Base-by-base conservation (phyloP, 2,797 vertebrate species). In the Alauda arvensis region DNA sequence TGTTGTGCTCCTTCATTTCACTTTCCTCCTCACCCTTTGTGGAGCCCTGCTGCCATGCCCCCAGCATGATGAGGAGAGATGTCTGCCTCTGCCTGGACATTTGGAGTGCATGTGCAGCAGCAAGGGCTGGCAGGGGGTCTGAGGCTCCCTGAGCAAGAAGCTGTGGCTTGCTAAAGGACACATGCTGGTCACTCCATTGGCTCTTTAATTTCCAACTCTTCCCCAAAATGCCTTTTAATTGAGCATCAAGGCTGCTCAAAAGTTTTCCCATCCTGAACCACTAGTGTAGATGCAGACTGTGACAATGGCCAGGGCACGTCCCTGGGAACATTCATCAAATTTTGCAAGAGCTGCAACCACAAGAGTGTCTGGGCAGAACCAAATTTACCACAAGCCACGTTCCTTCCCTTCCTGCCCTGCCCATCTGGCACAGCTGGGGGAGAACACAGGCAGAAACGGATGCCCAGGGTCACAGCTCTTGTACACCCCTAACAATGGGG, bases 401-500 rank as follows among this genome's bases (percentile, higher is more conserved):
- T 77, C 51, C 37, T 60, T 79, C 78, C 34, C 66, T 62, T 77
- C 43, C 43, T 80, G 78, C 48, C 45, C 51, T 79, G 62, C 53
- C 40, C 4, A 2, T 17, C 18, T 43, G 59, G 62, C 43, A 68
- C 34, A 57, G 29, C 25, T 0, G 0, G 5, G 10, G 39, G 85
- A 83, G 70, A 78, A 40, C 45, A 70, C 40, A 70, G 57, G 57
- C 67, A 85, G 68, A 46, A 63, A 23, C 0, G 2, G 70, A 43
- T 51, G 67, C 34, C 28, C 0, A 0, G 31, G 21, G 42, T 74
- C 1, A 0, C n/a, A 80, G 59, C 39, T 28, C 25, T 48, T 31
- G 17, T 28, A 42, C 37, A 46, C 31, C 53, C 8, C 31, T 77
- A 33, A 21, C 33, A 40, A 19, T 12, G 29, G 21, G 26, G 13